Evolutionary conservation across 2,797 vertebrate species (phyloP), one percentile per base, ranked within the genome.

Genomic region (Trachops cirrhosus): DNA sequence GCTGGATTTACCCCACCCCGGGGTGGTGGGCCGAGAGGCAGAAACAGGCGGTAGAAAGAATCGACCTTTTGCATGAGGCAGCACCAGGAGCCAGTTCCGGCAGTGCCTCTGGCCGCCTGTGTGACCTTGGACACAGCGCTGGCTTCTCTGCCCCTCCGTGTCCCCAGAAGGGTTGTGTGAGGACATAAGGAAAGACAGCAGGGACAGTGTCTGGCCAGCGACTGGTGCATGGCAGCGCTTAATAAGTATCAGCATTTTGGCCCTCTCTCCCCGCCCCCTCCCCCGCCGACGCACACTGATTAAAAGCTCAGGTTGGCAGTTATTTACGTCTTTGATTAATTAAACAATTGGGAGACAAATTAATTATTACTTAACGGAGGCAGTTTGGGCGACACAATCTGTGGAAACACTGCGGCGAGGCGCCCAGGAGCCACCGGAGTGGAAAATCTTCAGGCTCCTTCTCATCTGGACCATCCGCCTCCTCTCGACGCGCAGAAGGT

Each of bases 281-380:
- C 54, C 22, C 70, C 93, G 19, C 44, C 57, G 91, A 14, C 59
- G 12, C 48, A 21, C 86, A 15, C 88, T 83, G 97, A 95, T 88
- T 64, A 94, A 91, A 92, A 87, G 95, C 95, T 80, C 88, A 68
- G 71, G 92, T 77, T 97, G 96, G 79, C 90, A 83, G 93, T 97
- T 98, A 95, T 91, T 97, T 96, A 95, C 94, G 92, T 59, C 96
- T 96, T 95, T 97, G 97, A 97, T 97, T 96, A 97, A 97, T 97
- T 97, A 89, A 97, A 96, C 97, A 96, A 97, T 97, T 95, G 97
- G 93, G 97, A 97, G 96, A 96, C 97, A 97, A 96, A 97, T 97
- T 97, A 97, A 97, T 97, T 96, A 97, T 96, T 92, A 96, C 97
- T 94, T 94, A 94, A 82, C 14, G 52, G 64, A 96, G 89, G 97